These are phyloP conservation scores for Psittacula echo DNA, from an alignment of 2,797 vertebrate species.

Conservation along the genomic window DNA sequence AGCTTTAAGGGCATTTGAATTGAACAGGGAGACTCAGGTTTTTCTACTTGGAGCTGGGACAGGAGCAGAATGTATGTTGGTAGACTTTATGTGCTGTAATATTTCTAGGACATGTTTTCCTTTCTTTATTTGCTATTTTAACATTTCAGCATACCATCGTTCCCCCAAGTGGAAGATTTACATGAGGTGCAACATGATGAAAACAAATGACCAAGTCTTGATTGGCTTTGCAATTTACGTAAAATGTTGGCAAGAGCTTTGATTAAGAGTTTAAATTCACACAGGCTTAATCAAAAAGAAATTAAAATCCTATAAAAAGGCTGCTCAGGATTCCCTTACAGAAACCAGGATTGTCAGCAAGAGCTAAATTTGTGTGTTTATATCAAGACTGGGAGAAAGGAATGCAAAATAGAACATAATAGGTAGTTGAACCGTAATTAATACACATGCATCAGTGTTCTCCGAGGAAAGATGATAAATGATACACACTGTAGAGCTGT, in stretches of 20 bases:
- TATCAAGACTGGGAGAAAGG: not conserved
- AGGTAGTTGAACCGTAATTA: not conserved
- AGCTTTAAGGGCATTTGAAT: not conserved
- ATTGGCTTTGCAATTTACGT: conserved; percentile 59
- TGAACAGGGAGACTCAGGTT: not conserved
- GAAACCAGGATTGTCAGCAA: conserved; percentile 39
- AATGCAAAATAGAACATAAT: conserved; percentile 9
- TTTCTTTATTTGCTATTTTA: conserved; percentile 57
- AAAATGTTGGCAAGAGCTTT: conserved; percentile 54
- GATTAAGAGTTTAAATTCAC: conserved; percentile 55
- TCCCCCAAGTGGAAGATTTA: conserved; percentile 41
- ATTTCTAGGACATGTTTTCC: conserved; percentile 18
- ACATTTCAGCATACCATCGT: conserved; percentile 23
- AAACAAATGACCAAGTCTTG: conserved; percentile 53
- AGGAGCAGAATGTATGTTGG: not conserved
- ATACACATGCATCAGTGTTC: not conserved
- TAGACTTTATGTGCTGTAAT: not conserved
- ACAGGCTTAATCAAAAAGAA: conserved; percentile 62
- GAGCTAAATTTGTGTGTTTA: conserved; percentile 25
- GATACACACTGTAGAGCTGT: not conserved
- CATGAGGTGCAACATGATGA: conserved; percentile 31
- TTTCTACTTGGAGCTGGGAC: not conserved
- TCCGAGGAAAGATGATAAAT: not conserved
- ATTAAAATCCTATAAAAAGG: conserved; percentile 53
- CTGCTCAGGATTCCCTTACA: conserved; percentile 32